Conservation (phyloP, 1,140 invertebrate genomes). For the Macrotrachela quadricornifera region DNA sequence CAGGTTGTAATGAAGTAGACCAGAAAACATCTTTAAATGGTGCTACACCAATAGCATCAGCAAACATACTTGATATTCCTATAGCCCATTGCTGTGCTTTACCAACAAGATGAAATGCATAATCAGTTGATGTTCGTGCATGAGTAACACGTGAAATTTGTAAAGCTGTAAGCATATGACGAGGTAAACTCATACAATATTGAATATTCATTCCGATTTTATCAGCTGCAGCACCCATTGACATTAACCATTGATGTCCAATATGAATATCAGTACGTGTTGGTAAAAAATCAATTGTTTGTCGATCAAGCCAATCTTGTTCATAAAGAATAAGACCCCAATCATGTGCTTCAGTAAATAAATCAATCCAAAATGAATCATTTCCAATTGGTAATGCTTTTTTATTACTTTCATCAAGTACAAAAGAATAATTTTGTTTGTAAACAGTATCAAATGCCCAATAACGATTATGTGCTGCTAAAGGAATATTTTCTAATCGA, state of each 20-base stretch:
- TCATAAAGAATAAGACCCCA: constrained; percentile 16
- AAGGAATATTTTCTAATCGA: constrained; percentile 9
- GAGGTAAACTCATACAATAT: constrained; percentile 13
- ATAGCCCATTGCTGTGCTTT: constrained; percentile 25
- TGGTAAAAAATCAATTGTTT: constrained; percentile 10
- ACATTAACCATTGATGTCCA: constrained; percentile 11
- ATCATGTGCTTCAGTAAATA: constrained; percentile 12
- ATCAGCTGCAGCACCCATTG: constrained; percentile 12
- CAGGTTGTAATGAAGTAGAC: constrained; percentile 17
- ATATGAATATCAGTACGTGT: constrained; percentile 12
- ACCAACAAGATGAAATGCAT: constrained; percentile 5
- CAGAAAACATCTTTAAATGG: constrained; percentile 25
- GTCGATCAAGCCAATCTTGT: constrained; percentile 15
- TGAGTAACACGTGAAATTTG: constrained; percentile 12
- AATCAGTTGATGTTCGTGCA: constrained; percentile 8
- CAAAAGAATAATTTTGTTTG: background rate
- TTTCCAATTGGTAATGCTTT: constrained; percentile 6
- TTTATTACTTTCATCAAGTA: background rate
- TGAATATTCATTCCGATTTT: constrained; percentile 11
- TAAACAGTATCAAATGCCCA: constrained; percentile 11
- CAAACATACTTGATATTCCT: constrained; percentile 19
- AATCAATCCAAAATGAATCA: constrained; percentile 15
- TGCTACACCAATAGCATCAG: constrained; percentile 16
- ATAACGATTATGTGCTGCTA: constrained; percentile 16
- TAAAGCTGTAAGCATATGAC: constrained; percentile 11